These are phyloP conservation scores for Artemia sinica DNA, from an alignment of 2,888 invertebrate genomes.

Conservation along the genomic window DNA sequence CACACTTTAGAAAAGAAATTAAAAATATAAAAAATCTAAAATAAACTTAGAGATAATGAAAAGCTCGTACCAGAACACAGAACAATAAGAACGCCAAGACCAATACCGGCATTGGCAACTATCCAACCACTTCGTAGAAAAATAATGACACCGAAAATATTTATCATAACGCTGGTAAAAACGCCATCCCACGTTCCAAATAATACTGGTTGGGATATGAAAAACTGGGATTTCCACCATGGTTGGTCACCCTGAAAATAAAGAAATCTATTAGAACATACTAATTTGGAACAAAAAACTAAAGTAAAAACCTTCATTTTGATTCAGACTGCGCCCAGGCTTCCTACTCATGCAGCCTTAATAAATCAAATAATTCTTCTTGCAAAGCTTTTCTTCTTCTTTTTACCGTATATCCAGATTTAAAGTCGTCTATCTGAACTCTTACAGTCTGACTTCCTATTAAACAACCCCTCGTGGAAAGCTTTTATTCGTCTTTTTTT, in stretches of 20 bases:
- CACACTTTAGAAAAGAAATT: too few relatives aligned
- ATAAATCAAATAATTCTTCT: neutral
- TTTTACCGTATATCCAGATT: too few relatives aligned
- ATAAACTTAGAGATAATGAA: too few relatives aligned
- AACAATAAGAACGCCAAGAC: conserved; percentile 60
- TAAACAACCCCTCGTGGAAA: too few relatives aligned
- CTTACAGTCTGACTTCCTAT: too few relatives aligned
- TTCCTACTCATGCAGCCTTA: too few relatives aligned
- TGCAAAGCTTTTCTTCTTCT: too few relatives aligned
- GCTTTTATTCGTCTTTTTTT: too few relatives aligned
- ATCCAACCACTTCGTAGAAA: conserved; percentile 94
- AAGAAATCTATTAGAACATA: conserved; percentile 18
- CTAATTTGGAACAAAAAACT: too few relatives aligned
- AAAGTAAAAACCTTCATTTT: neutral
- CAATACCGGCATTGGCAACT: conserved; percentile 71
- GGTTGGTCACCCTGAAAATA: conserved; percentile 51
- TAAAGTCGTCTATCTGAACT: too few relatives aligned
- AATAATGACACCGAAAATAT: conserved; percentile 92
- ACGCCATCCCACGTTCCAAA: conserved; percentile 98
- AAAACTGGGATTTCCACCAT: conserved; percentile 94
- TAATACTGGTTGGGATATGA: conserved; percentile 81
- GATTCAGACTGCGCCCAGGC: neutral
- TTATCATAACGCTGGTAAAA: conserved; percentile 89
- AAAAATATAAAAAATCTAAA: too few relatives aligned
- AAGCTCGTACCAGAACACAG: conserved; percentile 48